Base-by-base conservation (phyloP, 2,113 vertebrate species). In the Elgaria multicarinata region DNA sequence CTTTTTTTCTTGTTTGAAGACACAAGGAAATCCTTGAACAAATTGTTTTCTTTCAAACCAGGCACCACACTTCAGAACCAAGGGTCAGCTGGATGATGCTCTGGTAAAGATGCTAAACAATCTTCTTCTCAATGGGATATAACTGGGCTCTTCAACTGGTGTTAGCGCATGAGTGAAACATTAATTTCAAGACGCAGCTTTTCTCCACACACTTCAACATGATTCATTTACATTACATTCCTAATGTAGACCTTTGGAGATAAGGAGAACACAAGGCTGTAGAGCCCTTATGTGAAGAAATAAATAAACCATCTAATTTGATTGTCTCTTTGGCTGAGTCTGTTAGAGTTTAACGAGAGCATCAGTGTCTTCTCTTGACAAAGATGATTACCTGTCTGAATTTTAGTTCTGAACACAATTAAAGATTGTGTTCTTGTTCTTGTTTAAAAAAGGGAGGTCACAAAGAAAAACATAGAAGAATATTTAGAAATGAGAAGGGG, bases 151-250 rank as follows among this genome's bases (percentile, higher is more conserved):
- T 93, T 31, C 0, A 86, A 72, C 92, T 90, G 42, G 26, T 36
- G n/a, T 31, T 18, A 74, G 66, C 71, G 46, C 90, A 44, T 86
- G 88, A 92, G 87, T 62, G 53, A 66, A 87, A 92, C 91, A 81
- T 89, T 87, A 36, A 24, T 1, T 81, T 90, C 9, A 83, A 67
- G 84, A 33, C 58, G 36, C 33, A 9, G 12, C 31, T 88, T 83
- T 39, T 78, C 89, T 77, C 36, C 31, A 36, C 13, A 39, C 1
- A n/a, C 4, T 87, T 91, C 67, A 85, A 44, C 87, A 50, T 2
- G 28, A 14, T 26, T n/a, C 18, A 84, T 18, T 86, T 91, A 0
- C 8, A 69, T n/a, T 88, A 90, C 10, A 66, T 53, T 26, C 71
- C 0, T 46, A 76, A 75, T 33, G 28, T 50, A 39, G 44, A 89